Base-by-base conservation (phyloP, 2,113 vertebrate genomes). In the Empidonax traillii region DNA sequence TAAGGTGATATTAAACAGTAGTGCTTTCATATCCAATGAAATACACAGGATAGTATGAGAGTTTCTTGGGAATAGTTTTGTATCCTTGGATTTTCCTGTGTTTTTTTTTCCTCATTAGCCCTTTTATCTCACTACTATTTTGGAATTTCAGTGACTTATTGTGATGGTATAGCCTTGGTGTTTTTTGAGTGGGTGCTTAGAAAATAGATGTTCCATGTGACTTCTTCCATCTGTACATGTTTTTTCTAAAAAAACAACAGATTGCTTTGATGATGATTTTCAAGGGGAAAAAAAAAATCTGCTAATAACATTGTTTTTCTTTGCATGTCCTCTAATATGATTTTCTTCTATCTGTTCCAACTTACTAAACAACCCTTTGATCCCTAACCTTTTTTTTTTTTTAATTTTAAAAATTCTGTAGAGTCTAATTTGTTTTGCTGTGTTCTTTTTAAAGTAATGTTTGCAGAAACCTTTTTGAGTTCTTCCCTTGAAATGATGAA, bases 161-260 rank as follows among this genome's bases (percentile, higher is more conserved):
- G 79, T 53, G 37, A 9, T 49, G 18, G 20, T 51, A 43, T 25
- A 86, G 25, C 8, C 61, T 69, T 82, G 39, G 73, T 93, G 35
- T 90, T 88, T 91, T 90, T 85, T 79, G 51, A 90, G 87, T 82
- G 55, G 51, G 43, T 4, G 5, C 55, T 92, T 93, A 90, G 20
- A 90, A 91, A 91, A 93, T 86, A 88, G 44, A 87, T 85, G 18
- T 79, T 94, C 49, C 76, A 83, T 85, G 51, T 84, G 92, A 39
- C 82, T 89, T 91, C 72, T 93, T 96, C 90, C 90, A 95, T 96
- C 93, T 96, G 91, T 73, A 93, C 67, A 39, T 55, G 37, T 7
- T 87, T 94, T 46, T 63, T 63, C 27, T 41, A 30, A 30, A 69
- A 87, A 93, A 85, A 67, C 53, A 95, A 61, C 94, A 96, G 87